phyloP scores from a whole-genome alignment of 2,113 vertebrate genomes.

The Charina bottae region DNA sequence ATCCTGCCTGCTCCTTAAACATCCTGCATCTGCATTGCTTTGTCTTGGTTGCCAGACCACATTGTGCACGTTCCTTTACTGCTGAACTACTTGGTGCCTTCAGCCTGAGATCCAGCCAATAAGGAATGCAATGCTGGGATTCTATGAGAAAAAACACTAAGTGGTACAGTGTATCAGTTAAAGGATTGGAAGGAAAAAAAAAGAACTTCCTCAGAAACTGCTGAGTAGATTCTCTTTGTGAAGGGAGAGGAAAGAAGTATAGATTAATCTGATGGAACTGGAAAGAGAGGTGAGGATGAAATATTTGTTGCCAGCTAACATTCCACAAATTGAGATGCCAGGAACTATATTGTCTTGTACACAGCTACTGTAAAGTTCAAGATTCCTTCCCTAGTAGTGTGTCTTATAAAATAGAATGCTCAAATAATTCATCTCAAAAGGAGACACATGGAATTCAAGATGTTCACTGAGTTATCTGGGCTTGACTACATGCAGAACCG shows the following conservation, averaged over 20 bases:
- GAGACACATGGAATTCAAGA: background rate
- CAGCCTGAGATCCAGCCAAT: no score
- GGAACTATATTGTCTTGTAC: background rate
- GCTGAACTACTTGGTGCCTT: background rate
- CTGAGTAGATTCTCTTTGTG: background rate
- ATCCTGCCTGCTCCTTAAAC: background rate
- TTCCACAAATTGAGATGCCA: background rate
- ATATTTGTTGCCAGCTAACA: background rate
- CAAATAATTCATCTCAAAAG: background rate
- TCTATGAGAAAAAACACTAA: background rate
- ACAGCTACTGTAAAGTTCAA: background rate
- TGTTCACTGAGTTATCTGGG: background rate
- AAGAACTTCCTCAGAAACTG: background rate
- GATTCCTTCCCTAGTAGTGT: background rate
- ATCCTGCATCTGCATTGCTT: background rate
- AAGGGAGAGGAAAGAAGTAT: background rate
- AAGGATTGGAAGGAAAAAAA: background rate
- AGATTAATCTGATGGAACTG: background rate
- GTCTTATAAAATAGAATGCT: no score
- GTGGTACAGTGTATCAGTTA: background rate
- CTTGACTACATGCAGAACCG: no score
- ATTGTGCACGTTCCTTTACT: background rate
- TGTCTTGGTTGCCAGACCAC: background rate
- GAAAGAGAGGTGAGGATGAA: background rate
- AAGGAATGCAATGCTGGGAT: background rate